These are phyloP conservation scores for Aphidius colemani DNA, from an alignment of 2,888 invertebrate species.

Conservation along the genomic window DNA sequence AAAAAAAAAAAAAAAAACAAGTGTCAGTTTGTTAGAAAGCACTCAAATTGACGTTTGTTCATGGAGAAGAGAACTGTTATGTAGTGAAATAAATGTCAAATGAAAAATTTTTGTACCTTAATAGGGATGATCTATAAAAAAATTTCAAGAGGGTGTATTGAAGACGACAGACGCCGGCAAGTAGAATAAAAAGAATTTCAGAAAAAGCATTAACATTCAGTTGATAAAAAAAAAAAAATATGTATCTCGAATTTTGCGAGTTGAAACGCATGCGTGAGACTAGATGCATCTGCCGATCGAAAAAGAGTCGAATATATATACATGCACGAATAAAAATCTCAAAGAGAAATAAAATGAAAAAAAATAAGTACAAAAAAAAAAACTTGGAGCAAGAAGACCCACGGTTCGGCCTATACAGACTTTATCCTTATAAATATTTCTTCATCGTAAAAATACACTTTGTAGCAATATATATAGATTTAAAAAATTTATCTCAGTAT, in stretches of 20 bases:
- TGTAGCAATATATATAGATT: not conserved
- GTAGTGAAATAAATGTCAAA: too few species aligned
- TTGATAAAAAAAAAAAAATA: too few species aligned
- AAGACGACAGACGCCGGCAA: not conserved
- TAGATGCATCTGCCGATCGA: conserved; percentile 6
- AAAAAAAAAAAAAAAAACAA: too few species aligned
- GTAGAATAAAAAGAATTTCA: not conserved
- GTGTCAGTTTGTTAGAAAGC: too few species aligned
- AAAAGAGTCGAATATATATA: not conserved
- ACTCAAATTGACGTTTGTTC: too few species aligned
- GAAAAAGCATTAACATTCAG: too few species aligned
- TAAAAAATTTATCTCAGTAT: too few species aligned
- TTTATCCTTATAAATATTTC: conserved; percentile 3
- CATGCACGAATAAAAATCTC: too few species aligned
- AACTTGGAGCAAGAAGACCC: conserved; percentile 15
- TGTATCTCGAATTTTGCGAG: too few species aligned
- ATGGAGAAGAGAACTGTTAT: too few species aligned
- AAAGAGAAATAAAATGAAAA: conserved; percentile 1
- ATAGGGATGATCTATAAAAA: too few species aligned
- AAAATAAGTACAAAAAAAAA: conserved; percentile 8
- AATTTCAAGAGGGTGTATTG: not conserved
- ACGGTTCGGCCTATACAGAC: conserved; percentile 9
- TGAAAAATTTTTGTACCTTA: too few species aligned
- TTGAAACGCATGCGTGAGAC: conserved; percentile 8
- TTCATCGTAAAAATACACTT: not conserved